Conservation (phyloP, 2,888 invertebrate genomes). For the Biston stratarius region DNA sequence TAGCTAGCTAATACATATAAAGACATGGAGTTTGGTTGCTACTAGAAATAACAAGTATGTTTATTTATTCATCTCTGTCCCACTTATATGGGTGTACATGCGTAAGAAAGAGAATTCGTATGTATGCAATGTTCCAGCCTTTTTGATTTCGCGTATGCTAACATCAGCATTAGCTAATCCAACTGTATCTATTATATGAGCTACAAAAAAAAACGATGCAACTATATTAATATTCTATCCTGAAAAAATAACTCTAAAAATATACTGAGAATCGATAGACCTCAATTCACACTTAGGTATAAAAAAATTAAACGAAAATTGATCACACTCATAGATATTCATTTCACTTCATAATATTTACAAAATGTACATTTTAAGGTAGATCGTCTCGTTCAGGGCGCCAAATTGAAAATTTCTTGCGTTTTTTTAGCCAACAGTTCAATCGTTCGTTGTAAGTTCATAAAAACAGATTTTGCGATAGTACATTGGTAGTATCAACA, state of each 20-base stretch:
- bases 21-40: no score
- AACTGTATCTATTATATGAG: not conserved
- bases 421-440: no score
- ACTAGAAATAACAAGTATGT: no score
- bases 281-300: conserved; percentile 5
- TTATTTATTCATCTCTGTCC: not conserved
- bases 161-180: not conserved
- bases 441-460: no score
- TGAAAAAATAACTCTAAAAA: conserved; percentile 42
- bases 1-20: not conserved
- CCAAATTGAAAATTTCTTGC: no score
- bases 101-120: not conserved
- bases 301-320: conserved; percentile 38
- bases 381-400: no score
- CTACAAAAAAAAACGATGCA: conserved; percentile 8
- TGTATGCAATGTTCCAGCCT: no score
- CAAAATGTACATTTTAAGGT: conserved; percentile 61
- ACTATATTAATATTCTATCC: conserved; percentile 5
- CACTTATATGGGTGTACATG: not conserved
- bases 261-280: conserved; percentile 44
- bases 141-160: no score
- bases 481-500: no score
- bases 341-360: conserved; percentile 64
- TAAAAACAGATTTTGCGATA: no score
- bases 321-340: conserved; percentile 55